These are phyloP conservation scores for Melanostoma scalare DNA, from an alignment of 2,888 invertebrate genomes.

Conservation along the genomic window DNA sequence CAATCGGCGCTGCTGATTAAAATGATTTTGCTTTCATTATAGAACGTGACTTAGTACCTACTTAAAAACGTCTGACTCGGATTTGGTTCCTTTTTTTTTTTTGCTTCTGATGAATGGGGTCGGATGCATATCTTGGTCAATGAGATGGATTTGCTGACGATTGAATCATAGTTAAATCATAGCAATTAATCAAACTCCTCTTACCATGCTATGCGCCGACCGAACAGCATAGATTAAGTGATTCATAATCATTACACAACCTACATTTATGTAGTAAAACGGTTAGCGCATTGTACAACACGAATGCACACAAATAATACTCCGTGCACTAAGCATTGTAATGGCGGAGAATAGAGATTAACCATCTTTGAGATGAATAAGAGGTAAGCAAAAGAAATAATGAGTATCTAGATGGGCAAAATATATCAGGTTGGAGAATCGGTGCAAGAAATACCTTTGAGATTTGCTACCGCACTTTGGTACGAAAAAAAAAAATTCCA, in stretches of 20 bases:
- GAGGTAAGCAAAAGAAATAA: slow-evolving; percentile 35
- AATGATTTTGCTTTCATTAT: too few relatives aligned
- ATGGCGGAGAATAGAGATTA: not conserved
- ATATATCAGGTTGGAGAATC: slow-evolving; percentile 12
- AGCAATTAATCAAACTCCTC: slow-evolving; percentile 48
- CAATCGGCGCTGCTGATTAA: too few relatives aligned
- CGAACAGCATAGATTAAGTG: slow-evolving; percentile 37
- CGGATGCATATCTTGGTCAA: slow-evolving; percentile 34
- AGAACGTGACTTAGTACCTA: too few relatives aligned
- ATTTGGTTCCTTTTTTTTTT: not conserved
- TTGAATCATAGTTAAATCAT: slow-evolving; percentile 5
- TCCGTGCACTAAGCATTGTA: not conserved
- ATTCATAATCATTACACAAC: slow-evolving; percentile 66
- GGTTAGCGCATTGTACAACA: slow-evolving; percentile 47
- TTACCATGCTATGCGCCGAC: not conserved
- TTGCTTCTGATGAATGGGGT: slow-evolving; percentile 19
- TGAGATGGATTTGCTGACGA: slow-evolving; percentile 27
- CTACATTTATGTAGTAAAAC: slow-evolving; percentile 57
- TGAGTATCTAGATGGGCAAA: too few relatives aligned
- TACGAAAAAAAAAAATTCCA: too few relatives aligned
- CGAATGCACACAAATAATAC: slow-evolving; percentile 26
- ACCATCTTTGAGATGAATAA: slow-evolving; percentile 23
- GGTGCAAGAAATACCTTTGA: slow-evolving; percentile 24
- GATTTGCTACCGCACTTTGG: too few relatives aligned
- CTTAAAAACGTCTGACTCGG: too few relatives aligned